Evolutionary conservation across 2,113 vertebrate genomes (phyloP), one percentile per base, ranked within the genome.

Genomic region (Leptodactylus fuscus): DNA sequence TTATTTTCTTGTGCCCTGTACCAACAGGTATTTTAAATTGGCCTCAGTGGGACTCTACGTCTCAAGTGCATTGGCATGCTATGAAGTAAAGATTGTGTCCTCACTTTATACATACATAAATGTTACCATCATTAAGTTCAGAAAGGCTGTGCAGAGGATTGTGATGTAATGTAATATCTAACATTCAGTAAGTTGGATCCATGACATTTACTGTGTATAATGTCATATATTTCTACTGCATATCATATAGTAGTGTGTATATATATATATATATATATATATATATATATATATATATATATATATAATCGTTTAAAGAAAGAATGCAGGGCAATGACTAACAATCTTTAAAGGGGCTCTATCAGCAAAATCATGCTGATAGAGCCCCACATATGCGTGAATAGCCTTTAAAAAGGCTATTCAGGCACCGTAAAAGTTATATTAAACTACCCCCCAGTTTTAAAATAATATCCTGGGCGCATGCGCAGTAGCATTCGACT

Each of bases 11-110:
- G 4, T 32, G 22, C 18, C 27, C 27, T 81, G 20, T 29, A 69
- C 46, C 38, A 69, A 80, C 77, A 80, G 55, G 62, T 62, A 38
- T 6, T 79, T 20, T 41, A 62, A 80, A 80, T 80, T 80, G 77
- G 77, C 77, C 77, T 62, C 36, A 44, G 12, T 44, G 77, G 77
- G 53, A 62, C n/a, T 4, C 22, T n/a, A 6, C 11, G 13, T 36
- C 77, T 62, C 44, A 22, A 34, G 46, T 51, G 62, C 62, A 81
- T 51, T 49, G 34, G 24, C 27, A 34, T 22, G 22, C 60, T 48
- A 24, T 36, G 41, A 60, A 24, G 15, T 69, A 48, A 18, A 51
- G 6, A 34, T 49, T 81, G 22, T 22, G 27, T 15, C 3, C 11
- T 70, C 51, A 24, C 32, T 51, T 49, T 24, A 81, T 4, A n/a